A percentile compares a stretch with the other conserved stretches of the same genome.
Evolutionary conservation across 2,888 invertebrate genomes (phyloP).

Genomic region (Zhengitettix transpicula): DNA sequence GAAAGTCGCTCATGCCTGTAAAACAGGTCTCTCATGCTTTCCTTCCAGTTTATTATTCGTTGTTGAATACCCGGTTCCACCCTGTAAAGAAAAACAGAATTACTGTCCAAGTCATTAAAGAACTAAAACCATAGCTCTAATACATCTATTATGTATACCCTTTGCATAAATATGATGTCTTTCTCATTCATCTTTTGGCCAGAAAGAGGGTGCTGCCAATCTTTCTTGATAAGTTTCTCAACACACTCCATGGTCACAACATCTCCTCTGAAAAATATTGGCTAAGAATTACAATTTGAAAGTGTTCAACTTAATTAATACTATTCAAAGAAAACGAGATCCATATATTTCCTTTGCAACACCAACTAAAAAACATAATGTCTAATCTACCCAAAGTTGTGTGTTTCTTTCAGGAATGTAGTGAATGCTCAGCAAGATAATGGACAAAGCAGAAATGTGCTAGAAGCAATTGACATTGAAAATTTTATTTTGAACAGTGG

Average conservation of each 20-base stretch:
- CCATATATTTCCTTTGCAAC: neutral
- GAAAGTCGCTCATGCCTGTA: slow-evolving; percentile 47
- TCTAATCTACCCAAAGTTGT: no score
- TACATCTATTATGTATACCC: slow-evolving; percentile 34
- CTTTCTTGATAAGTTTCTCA: slow-evolving; percentile 89
- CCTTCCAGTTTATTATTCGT: slow-evolving; percentile 74
- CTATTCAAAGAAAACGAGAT: neutral
- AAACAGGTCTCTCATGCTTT: slow-evolving; percentile 63
- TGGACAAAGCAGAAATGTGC: no score
- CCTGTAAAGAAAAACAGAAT: slow-evolving; percentile 35
- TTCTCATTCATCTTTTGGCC: slow-evolving; percentile 66
- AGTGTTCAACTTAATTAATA: neutral
- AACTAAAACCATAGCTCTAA: neutral
- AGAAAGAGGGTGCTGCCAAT: slow-evolving; percentile 90
- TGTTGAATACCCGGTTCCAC: slow-evolving; percentile 86
- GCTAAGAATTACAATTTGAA: no score
- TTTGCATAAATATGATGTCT: slow-evolving; percentile 82
- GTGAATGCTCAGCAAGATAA: no score
- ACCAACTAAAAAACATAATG: no score
- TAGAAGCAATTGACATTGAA: no score
- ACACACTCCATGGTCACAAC: slow-evolving; percentile 93
- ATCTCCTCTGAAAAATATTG: slow-evolving; percentile 54
- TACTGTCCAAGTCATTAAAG: neutral
- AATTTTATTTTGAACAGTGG: no score
- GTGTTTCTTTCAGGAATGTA: no score